phyloP scores from a whole-genome alignment of 2,888 invertebrate genomes.

The Nymphalis urticae region DNA sequence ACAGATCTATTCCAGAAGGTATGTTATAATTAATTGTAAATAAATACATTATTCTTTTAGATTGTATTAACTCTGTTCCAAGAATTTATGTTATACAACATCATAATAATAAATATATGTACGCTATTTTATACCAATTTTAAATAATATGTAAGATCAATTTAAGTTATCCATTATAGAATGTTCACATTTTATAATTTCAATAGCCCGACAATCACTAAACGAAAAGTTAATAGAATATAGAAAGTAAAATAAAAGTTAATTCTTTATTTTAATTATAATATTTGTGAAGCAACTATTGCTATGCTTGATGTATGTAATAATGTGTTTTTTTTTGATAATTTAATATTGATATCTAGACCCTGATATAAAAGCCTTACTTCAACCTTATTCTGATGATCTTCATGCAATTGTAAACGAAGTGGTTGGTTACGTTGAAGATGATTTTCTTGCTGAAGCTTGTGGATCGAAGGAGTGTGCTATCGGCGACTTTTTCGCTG shows the following conservation, averaged over 20 bases:
- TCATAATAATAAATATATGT: no score
- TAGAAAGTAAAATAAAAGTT: no score
- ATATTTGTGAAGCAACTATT: no score
- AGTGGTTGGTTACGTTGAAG: conserved; percentile 79
- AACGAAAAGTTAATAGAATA: no score
- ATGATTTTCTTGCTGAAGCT: conserved; percentile 68
- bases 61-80: not conserved
- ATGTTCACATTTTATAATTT: no score
- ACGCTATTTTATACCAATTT: no score
- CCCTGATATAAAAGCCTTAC: conserved; percentile 74
- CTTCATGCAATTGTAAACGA: conserved; percentile 78
- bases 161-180: no score
- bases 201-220: no score
- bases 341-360: conserved; percentile 64
- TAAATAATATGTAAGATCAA: no score
- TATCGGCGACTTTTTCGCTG: conserved; percentile 86
- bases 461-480: conserved; percentile 85
- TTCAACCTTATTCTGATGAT: conserved; percentile 81
- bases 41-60: not conserved
- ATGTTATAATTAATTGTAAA: conserved; percentile 15
- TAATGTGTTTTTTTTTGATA: not conserved
- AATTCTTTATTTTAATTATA: no score
- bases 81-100: not conserved
- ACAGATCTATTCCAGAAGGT: conserved; percentile 85
- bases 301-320: no score